Base-by-base conservation (phyloP, 1,140 invertebrate species). In the Drosophila ironensis region DNA sequence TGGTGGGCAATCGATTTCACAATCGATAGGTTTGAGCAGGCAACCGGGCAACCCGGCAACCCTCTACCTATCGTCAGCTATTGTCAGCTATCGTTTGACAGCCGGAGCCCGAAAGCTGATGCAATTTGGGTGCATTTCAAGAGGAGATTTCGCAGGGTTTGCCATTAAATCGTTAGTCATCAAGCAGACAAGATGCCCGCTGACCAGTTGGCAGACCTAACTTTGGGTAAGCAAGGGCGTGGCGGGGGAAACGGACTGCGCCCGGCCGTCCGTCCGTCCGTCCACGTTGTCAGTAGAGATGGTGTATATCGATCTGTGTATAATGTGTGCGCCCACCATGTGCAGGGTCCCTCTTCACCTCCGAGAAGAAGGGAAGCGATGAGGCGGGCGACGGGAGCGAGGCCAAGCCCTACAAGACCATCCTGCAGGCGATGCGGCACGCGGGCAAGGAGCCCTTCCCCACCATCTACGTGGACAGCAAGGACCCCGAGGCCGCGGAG, bases 401-500 rank as follows among this genome's bases (percentile, higher is more conserved):
- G 88, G 90, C 89, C 8, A 97, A 96, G 22, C 98, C 98, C 0
- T 97, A 97, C 70, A 99, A 99, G 91, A 98, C 97, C 5, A 93
- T 99, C 47, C 77, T 98, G 11, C 93, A 94, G 90, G 98, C 98
- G 0, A 96, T 99, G 95, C 92, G 93, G 59, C 92, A 94, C 88
- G 94, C 94, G 28, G 94, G 94, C 0, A 94, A 95, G 72, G 97
- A 98, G 89, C 97, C 93, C 66, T 98, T 95, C 91, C 97, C 97
- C 2, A 91, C 92, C 2, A 98, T 99, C 67, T 97, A 95, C 88
- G 95, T 96, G 35, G 97, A 99, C 90, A 92, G 93, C 4, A 97
- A 97, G 91, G 94, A 96, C 67, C 93, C 95, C 38, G 91, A 91
- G 5, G 78, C 89, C 86, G 90, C 91, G 60, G 92, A 92, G 82